phyloP scores from a whole-genome alignment of 2,797 vertebrate genomes.

The Leucoraja ocellata region DNA sequence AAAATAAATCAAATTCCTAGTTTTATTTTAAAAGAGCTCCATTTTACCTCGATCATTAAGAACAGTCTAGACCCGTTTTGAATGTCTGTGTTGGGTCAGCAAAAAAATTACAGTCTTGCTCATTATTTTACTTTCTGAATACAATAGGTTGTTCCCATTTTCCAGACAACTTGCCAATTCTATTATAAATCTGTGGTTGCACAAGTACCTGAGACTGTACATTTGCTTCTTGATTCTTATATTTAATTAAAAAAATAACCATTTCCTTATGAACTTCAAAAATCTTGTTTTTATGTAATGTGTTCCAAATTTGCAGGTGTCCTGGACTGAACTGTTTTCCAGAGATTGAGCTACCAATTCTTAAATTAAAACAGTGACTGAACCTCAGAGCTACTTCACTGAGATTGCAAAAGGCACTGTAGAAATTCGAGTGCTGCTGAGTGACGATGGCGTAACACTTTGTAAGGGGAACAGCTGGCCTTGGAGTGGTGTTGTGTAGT shows the following conservation, averaged over 20 bases:
- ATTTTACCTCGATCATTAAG: background rate
- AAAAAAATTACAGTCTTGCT: background rate
- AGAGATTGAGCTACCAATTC: background rate
- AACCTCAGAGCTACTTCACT: too few species aligned
- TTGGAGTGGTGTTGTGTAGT: background rate
- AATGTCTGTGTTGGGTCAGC: background rate
- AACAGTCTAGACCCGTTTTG: background rate
- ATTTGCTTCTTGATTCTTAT: background rate
- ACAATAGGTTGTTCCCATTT: background rate
- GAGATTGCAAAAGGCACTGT: too few species aligned
- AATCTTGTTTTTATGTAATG: background rate
- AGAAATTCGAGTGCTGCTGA: too few species aligned
- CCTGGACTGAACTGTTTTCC: background rate
- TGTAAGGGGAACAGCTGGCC: background rate
- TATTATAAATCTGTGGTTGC: conserved; percentile 11
- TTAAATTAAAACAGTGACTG: too few species aligned
- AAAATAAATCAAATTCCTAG: background rate
- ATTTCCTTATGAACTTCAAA: background rate
- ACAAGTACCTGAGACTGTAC: background rate
- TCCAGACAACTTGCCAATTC: background rate
- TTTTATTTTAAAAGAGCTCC: background rate
- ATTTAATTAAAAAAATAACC: background rate
- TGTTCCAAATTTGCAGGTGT: background rate
- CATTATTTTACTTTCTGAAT: background rate
- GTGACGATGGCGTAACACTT: background rate